Base-by-base conservation (phyloP, 2,888 invertebrate species). In the Nomada hirtipes region DNA sequence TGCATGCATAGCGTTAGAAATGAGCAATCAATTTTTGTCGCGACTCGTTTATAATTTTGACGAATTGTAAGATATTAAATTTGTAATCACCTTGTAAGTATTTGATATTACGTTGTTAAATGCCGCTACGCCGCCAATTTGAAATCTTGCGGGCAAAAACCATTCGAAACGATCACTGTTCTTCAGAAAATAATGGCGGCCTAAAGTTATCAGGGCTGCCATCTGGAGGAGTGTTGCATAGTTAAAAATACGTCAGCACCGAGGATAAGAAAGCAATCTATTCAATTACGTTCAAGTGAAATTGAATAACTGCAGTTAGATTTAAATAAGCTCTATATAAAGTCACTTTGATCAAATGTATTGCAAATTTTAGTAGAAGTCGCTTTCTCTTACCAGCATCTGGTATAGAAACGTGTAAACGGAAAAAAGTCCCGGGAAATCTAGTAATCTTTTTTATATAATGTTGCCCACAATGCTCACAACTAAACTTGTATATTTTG, bases 401-500 rank as follows among this genome's bases (percentile, higher is more conserved):
- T 26, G 67, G n/a, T 71, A 80, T 29, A 57, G 4, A n/a, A 50
- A 18, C 52, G 44, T 10, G 13, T n/a, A n/a, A n/a, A 3, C 2
- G 23, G 2, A 36, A 61, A 65, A 73, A 50, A 36, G n/a, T 59
- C 53, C 64, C 60, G 0, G 11, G 23, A n/a, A 26, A 11, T 57
- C 76, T 84, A 70, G 84, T 82, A 42, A 65, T 57, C 2, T 64
- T 84, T 77, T 47, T 57, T 29, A 36, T 20, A 11, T 64, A 10
- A 63, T 11, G 65, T 82, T 86, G 86, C 26, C 86, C 20, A 67
- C 68, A 84, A 76, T 87, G 87, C 26, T 52, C 20, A 15, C 11
- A 26, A 76, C 67, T 74, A 63, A 63, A 61, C 55, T 79, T 83
- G 80, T 86, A 77, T 83, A 74, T 82, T 86, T 83, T 82, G 79